Conservation (phyloP, 1,140 invertebrate species). For the Ladona fulva region DNA sequence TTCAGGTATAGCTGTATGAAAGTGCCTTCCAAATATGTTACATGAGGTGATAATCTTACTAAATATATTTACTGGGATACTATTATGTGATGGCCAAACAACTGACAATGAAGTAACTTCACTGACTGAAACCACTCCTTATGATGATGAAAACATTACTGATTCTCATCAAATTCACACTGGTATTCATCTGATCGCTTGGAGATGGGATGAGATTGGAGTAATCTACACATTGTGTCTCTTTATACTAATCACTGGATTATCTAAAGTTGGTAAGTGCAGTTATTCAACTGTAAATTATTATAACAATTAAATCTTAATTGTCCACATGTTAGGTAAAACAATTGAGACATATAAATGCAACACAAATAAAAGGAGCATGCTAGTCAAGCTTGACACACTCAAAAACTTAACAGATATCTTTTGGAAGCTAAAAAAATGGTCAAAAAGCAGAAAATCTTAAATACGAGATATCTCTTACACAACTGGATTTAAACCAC, state of each 20-base stretch:
- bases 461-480: not conserved
- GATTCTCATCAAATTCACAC: conserved; percentile 19
- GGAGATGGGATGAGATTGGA: conserved; percentile 48
- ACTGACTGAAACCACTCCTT: too few relatives aligned
- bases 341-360: too few relatives aligned
- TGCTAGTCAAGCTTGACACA: not conserved
- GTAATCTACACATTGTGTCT: conserved; percentile 46
- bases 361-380: too few relatives aligned
- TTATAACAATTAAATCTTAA: not conserved
- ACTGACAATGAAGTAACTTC: too few relatives aligned
- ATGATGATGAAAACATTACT: too few relatives aligned
- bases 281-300: not conserved
- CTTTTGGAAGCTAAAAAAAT: not conserved
- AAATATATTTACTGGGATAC: too few relatives aligned
- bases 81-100: too few relatives aligned
- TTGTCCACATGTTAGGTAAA: too few relatives aligned
- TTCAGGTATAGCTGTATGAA: too few relatives aligned
- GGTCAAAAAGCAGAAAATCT: not conserved
- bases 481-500: too few relatives aligned
- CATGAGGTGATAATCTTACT: too few relatives aligned
- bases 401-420: not conserved
- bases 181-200: conserved; percentile 38
- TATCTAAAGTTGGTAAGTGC: conserved; percentile 51
- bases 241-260: conserved; percentile 50
- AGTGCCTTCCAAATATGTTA: too few relatives aligned